phyloP scores from a whole-genome alignment of 2,888 invertebrate species.

The Physocephala rufipes region DNA sequence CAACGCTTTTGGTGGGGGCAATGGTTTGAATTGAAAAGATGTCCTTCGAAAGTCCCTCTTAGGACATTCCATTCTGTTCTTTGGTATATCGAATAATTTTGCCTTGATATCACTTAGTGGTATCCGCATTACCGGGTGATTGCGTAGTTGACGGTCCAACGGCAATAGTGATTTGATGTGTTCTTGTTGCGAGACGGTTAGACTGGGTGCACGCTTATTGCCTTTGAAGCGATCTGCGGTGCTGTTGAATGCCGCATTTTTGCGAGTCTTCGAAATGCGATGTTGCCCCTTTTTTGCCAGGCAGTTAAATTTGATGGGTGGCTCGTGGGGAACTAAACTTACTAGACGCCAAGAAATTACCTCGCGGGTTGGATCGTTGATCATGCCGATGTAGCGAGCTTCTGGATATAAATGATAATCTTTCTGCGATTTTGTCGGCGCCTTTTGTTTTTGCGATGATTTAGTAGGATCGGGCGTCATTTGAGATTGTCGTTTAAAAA shows the following conservation, averaged over 20 bases:
- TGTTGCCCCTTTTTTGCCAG: slow-evolving; percentile 51
- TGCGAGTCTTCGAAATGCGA: slow-evolving; percentile 56
- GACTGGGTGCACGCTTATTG: slow-evolving; percentile 44
- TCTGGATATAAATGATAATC: slow-evolving; percentile 51
- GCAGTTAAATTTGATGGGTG: slow-evolving; percentile 52
- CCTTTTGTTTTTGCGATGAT: slow-evolving; percentile 15
- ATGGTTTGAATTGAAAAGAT: slow-evolving; percentile 57
- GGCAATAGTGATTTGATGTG: slow-evolving; percentile 48
- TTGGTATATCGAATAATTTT: slow-evolving; percentile 49
- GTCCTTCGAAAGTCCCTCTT: slow-evolving; percentile 53
- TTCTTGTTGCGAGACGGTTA: slow-evolving; percentile 51
- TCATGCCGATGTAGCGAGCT: slow-evolving; percentile 55
- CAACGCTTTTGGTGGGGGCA: slow-evolving; percentile 56
- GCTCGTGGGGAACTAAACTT: slow-evolving; percentile 33
- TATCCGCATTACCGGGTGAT: slow-evolving; percentile 48
- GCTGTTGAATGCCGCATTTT: slow-evolving; percentile 60
- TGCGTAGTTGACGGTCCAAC: slow-evolving; percentile 49
- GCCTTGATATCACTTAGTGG: slow-evolving; percentile 42
- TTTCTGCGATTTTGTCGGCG: slow-evolving; percentile 45
- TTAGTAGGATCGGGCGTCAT: slow-evolving; percentile 25
- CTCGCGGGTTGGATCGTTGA: slow-evolving; percentile 49
- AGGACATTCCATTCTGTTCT: slow-evolving; percentile 49
- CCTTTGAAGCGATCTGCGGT: slow-evolving; percentile 58
- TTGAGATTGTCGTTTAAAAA: slow-evolving; percentile 47
- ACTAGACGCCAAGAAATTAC: slow-evolving; percentile 45